Evolutionary conservation across 2,797 vertebrate genomes (phyloP), one percentile per base, ranked within the genome.

Genomic region (Rhinella marina): DNA sequence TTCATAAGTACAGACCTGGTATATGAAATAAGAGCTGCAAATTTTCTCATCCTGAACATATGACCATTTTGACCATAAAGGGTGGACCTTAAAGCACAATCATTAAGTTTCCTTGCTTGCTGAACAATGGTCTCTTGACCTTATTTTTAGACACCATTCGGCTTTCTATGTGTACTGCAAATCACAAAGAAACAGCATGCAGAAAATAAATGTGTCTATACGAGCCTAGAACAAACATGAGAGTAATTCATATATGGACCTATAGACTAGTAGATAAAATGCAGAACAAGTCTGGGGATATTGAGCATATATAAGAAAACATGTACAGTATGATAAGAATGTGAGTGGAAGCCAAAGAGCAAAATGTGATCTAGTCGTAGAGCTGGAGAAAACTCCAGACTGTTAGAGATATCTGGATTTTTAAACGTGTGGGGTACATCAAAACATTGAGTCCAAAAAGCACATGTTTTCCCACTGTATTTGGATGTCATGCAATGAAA

Each of bases 251-350:
- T 19, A 27, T 25, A 64, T 27, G 13, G 59, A 57, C 27, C 76
- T 86, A 79, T 80, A 82, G 80, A 66, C 79, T 75, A 32, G 73
- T 27, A 76, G 86, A 87, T 52, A 87, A 78, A 66, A 72, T 32
- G 23, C 81, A 87, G 81, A 70, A 83, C 72, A 83, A 61, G 57
- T 50, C 77, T 50, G 56, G 56, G 79, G 70, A 87, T 41, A 84
- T 27, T 79, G 75, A 79, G 13, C 87, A 79, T 73, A 62, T 79
- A 62, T 59, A 79, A 57, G 73, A 54, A 85, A 88, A 73, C 87
- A 88, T 81, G 66, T 73, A 81, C 66, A 85, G 75, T 73, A 85
- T 88, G 87, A 70, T 21, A 85, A 79, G 87, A 88, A 88, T 88
- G 82, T 80, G 52, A 73, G 3, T 70, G 29, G 32, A 81, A n/a